Percentiles rank a stretch among this genome's conserved stretches.
These are phyloP conservation scores for Serripes groenlandicus DNA, from an alignment of 2,888 invertebrate genomes.

Conservation along the genomic window DNA sequence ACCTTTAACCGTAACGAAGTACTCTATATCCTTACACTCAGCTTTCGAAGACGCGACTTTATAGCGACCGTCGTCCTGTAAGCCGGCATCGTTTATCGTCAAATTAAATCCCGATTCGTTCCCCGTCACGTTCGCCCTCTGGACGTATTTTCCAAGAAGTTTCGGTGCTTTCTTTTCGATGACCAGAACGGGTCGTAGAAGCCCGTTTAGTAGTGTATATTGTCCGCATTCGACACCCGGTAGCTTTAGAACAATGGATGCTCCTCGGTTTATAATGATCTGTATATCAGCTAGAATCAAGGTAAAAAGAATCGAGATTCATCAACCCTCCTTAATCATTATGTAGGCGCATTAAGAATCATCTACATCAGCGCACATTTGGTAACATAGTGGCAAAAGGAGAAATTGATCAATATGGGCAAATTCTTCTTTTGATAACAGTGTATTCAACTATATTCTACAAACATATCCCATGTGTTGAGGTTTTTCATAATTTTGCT, in stretches of 20 bases:
- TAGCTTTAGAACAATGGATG: conserved; percentile 8
- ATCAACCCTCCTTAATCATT: background rate
- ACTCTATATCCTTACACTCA: conserved; percentile 22
- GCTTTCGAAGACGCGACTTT: background rate
- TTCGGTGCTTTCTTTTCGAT: conserved; percentile 37
- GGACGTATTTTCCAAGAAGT: conserved; percentile 25
- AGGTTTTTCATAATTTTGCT: too few species aligned
- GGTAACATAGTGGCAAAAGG: background rate
- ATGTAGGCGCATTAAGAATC: background rate
- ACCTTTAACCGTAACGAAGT: conserved; percentile 17
- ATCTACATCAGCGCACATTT: background rate
- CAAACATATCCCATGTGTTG: too few species aligned
- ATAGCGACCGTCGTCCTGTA: conserved; percentile 15
- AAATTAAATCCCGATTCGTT: conserved; percentile 22
- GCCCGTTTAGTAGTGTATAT: conserved; percentile 39
- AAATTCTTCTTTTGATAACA: background rate
- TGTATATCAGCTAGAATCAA: background rate
- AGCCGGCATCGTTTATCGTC: conserved; percentile 10
- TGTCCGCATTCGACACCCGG: conserved; percentile 40
- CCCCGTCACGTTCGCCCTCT: conserved; percentile 1
- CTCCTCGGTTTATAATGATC: conserved; percentile 1
- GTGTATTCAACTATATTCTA: too few species aligned
- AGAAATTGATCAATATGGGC: background rate
- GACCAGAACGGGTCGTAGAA: conserved; percentile 36
- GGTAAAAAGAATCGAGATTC: background rate